Conservation (phyloP, 53 echinoderm and acorn worm species). For the Temnopleurus reevesii region DNA sequence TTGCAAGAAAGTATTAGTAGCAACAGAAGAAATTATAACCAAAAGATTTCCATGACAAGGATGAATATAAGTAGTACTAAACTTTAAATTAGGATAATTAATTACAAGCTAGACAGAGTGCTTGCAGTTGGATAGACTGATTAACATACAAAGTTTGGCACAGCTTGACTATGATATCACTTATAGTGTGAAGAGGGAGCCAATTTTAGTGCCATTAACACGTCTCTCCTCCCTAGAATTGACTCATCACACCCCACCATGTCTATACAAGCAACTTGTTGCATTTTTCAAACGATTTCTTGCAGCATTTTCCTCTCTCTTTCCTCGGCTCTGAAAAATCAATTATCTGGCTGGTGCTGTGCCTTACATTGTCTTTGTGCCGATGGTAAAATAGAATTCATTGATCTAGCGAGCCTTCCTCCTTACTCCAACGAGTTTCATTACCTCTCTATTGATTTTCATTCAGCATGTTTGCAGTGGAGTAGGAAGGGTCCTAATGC, state of each 20-base stretch:
- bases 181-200: not conserved
- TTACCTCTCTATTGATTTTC: conserved; percentile 45
- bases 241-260: conserved; percentile 12
- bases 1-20: too few relatives aligned
- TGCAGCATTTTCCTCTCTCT: not conserved
- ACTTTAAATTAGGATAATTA: too few relatives aligned
- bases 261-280: not conserved
- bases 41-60: too few relatives aligned
- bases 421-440: conserved; percentile 42
- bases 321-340: not conserved
- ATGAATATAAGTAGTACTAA: too few relatives aligned
- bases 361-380: conserved; percentile 43
- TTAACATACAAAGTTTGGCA: not conserved
- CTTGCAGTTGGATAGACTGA: not conserved
- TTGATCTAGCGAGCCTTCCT: conserved; percentile 35
- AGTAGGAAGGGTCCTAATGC: conserved; percentile 6
- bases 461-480: conserved; percentile 42
- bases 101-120: not conserved
- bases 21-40: too few relatives aligned
- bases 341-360: conserved; percentile 44
- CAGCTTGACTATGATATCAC: not conserved
- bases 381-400: conserved; percentile 24
- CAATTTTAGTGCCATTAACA: not conserved
- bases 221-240: not conserved
- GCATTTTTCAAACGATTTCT: conserved; percentile 41